Evolutionary conservation across 37 sponge, comb jelly and placozoan species (phyloP).

Genomic region (Cliona cf. orientalis): DNA sequence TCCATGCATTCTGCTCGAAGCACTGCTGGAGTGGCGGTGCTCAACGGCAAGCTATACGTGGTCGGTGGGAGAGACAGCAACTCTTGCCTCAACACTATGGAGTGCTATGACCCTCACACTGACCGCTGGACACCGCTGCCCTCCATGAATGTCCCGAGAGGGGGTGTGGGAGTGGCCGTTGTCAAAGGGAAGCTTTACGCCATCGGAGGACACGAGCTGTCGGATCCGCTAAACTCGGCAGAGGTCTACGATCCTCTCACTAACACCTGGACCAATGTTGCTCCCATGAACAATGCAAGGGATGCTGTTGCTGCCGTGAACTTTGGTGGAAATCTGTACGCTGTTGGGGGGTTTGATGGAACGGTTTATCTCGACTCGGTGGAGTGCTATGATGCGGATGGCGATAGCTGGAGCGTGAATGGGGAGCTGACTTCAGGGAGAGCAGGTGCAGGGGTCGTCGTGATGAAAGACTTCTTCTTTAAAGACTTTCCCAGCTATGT

Average conservation of each 20-base stretch:
- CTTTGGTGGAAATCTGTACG: slow-evolving; percentile 73
- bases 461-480: slow-evolving; percentile 3
- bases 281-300: slow-evolving; percentile 49
- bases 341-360: slow-evolving; percentile 88
- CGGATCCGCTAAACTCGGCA: slow-evolving; percentile 52
- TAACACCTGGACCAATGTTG: slow-evolving; percentile 59
- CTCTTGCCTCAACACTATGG: slow-evolving; percentile 72
- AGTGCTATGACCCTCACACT: slow-evolving; percentile 86
- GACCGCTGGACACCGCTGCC: slow-evolving; percentile 72
- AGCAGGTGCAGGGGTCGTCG: slow-evolving; percentile 72
- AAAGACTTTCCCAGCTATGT: neutral
- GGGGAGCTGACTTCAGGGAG: slow-evolving; percentile 56
- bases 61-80: slow-evolving; percentile 81
- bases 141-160: slow-evolving; percentile 59
- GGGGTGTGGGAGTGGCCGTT: slow-evolving; percentile 75
- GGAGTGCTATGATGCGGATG: slow-evolving; percentile 75
- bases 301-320: slow-evolving; percentile 76
- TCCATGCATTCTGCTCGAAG: slow-evolving; percentile 76
- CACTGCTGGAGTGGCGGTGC: slow-evolving; percentile 81
- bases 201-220: slow-evolving; percentile 73
- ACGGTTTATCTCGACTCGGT: slow-evolving; percentile 67
- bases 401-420: slow-evolving; percentile 63
- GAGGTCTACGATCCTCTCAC: slow-evolving; percentile 72
- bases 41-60: slow-evolving; percentile 66
- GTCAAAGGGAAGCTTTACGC: slow-evolving; percentile 74